Evolutionary conservation across 2,113 vertebrate species (phyloP).

Genomic region (Tonatia bakeri): DNA sequence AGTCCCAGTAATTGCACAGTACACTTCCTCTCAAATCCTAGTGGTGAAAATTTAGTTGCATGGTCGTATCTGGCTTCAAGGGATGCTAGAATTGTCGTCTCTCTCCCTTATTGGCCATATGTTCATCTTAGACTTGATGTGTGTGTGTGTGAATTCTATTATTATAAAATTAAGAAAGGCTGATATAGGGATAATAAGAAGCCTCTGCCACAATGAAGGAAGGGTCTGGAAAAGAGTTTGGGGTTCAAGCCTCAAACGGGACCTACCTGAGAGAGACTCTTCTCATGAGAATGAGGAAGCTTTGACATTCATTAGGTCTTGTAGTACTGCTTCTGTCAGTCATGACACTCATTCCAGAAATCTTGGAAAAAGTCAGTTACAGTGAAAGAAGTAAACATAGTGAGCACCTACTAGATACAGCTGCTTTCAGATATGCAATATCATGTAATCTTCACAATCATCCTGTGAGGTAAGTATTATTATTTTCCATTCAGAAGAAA

Average conservation of each 20-base stretch:
- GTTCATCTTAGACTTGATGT: background rate
- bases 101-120: background rate
- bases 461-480: background rate
- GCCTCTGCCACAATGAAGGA: background rate
- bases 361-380: background rate
- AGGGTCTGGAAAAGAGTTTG: background rate
- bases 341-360: background rate
- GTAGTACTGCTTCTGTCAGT: background rate
- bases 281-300: background rate
- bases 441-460: background rate
- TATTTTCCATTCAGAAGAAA: background rate
- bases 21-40: background rate
- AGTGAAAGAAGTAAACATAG: background rate
- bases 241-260: background rate
- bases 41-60: background rate
- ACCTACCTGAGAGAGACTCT: background rate
- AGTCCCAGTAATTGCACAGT: background rate
- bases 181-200: background rate
- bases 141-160: background rate
- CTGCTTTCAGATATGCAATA: background rate
- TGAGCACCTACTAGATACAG: too few relatives aligned
- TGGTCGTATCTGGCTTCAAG: background rate
- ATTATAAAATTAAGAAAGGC: background rate
- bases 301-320: background rate
- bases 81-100: background rate